phyloP scores from a whole-genome alignment of 2,888 invertebrate species.

The Incurvaria masculella region DNA sequence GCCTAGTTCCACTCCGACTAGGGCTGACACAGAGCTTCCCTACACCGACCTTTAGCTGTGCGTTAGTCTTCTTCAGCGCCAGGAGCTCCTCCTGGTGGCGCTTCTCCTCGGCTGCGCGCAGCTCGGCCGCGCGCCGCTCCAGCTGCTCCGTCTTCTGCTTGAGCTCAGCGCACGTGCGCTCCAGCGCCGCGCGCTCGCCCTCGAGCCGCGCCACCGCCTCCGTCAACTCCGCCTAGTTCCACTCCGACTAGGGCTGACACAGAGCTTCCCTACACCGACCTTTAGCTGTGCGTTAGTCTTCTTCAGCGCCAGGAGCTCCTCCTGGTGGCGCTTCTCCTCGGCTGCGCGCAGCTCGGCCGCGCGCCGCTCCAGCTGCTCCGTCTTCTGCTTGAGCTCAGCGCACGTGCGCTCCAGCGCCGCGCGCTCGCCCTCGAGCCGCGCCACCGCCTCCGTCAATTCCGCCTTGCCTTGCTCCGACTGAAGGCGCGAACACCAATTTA shows the following conservation, averaged over 20 bases:
- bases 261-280: constrained; percentile 36
- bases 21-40: no score
- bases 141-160: constrained; percentile 71
- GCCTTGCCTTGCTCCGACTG: constrained; percentile 87
- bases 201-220: constrained; percentile 70
- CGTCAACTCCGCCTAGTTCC: constrained; percentile 81
- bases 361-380: constrained; percentile 79
- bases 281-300: constrained; percentile 93
- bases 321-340: constrained; percentile 89
- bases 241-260: constrained; percentile 72
- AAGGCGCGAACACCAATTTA: no score
- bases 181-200: constrained; percentile 61
- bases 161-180: constrained; percentile 58
- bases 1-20: constrained; percentile 88
- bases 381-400: constrained; percentile 55
- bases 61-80: constrained; percentile 90
- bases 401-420: constrained; percentile 61
- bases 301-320: constrained; percentile 89
- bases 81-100: constrained; percentile 90
- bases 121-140: constrained; percentile 77
- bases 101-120: constrained; percentile 85
- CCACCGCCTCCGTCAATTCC: constrained; percentile 72
- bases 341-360: constrained; percentile 80
- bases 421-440: constrained; percentile 65
- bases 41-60: constrained; percentile 84